A percentile compares a stretch with the other conserved stretches of the same genome.
These are phyloP conservation scores for Cerceris ruficornis DNA, from an alignment of 2,888 invertebrate species.

Conservation along the genomic window DNA sequence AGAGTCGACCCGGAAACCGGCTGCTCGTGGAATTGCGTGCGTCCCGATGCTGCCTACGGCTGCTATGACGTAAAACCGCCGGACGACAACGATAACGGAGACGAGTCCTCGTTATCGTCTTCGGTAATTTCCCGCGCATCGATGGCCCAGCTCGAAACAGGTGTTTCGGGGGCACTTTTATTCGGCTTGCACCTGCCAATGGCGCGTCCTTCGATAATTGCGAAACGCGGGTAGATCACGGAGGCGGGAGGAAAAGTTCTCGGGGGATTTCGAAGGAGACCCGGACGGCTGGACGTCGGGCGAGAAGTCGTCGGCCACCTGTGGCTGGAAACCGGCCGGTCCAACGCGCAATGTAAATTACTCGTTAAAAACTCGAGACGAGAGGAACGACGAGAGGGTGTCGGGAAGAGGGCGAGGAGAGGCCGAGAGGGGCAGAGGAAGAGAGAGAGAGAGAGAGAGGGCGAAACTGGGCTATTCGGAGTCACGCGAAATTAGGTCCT, in stretches of 20 bases:
- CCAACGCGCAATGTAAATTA: constrained; percentile 10
- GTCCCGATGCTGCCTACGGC: not conserved
- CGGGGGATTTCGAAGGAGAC: constrained; percentile 15
- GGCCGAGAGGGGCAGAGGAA: no score
- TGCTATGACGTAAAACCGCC: not conserved
- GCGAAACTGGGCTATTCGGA: constrained; percentile 19
- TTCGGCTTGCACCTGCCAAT: constrained; percentile 54
- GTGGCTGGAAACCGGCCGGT: constrained; percentile 15
- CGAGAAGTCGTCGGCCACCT: constrained; percentile 15
- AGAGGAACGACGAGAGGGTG: not conserved
- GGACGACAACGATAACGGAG: not conserved
- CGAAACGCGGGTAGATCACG: constrained; percentile 19
- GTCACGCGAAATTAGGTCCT: constrained; percentile 59
- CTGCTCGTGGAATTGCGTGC: no score
- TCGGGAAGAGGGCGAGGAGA: not conserved
- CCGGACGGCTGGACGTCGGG: not conserved
- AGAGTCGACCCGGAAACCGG: no score
- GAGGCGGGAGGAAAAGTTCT: not conserved
- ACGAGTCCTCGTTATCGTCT: constrained; percentile 22
- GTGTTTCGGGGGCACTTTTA: constrained; percentile 57
- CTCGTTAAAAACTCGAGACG: constrained; percentile 21
- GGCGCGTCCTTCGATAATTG: constrained; percentile 50
- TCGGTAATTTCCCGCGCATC: constrained; percentile 8
- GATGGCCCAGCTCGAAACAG: constrained; percentile 45
- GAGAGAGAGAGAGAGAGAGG: constrained; percentile 12